Evolutionary conservation across 1,140 invertebrate genomes (phyloP).

Genomic region (Parapsyche elsis): DNA sequence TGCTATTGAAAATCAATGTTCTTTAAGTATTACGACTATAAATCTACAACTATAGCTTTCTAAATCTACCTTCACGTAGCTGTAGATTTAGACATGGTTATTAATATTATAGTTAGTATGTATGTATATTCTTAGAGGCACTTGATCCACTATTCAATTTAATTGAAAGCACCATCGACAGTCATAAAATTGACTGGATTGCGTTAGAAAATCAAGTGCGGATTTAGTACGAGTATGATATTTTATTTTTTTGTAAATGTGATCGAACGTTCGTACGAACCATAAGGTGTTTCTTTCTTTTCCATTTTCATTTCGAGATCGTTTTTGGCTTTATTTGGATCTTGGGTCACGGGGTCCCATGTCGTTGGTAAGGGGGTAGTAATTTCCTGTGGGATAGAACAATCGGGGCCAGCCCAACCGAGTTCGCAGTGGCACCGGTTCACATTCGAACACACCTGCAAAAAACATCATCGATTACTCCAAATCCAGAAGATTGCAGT

Average conservation of each 20-base stretch:
- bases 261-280: slow-evolving; percentile 69
- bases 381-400: slow-evolving; percentile 80
- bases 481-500: no score
- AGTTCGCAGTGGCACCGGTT: slow-evolving; percentile 91
- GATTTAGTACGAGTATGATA: no score
- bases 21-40: neutral
- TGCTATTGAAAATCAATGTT: no score
- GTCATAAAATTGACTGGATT: no score
- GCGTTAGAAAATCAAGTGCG: no score
- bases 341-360: slow-evolving; percentile 59
- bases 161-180: no score
- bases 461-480: slow-evolving; percentile 26
- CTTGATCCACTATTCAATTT: no score
- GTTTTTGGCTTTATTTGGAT: slow-evolving; percentile 60
- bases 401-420: slow-evolving; percentile 91
- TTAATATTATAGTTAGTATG: no score
- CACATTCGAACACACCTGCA: slow-evolving; percentile 90
- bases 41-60: neutral
- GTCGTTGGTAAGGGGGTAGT: slow-evolving; percentile 68
- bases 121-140: no score
- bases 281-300: slow-evolving; percentile 89
- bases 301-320: slow-evolving; percentile 78
- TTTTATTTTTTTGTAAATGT: no score
- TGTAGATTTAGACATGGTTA: no score
- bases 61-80: neutral